Conservation (phyloP, 2,113 vertebrate species). For the Zapus hudsonius region DNA sequence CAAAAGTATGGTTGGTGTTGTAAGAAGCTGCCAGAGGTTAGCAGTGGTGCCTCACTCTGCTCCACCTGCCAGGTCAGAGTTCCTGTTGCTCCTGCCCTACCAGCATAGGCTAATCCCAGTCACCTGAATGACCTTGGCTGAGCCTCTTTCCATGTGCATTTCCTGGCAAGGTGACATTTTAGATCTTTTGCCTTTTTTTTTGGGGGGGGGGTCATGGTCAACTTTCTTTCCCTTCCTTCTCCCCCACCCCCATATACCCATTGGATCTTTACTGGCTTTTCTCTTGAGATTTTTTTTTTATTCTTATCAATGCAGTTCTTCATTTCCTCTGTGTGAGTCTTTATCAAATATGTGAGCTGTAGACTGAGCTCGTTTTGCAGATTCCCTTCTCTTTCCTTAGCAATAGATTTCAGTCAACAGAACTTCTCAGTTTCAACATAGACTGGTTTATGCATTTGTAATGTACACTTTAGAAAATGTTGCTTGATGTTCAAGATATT, state of each 20-base stretch:
- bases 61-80: no score
- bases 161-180: background rate
- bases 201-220: background rate
- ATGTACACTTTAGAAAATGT: background rate
- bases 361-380: no score
- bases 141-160: background rate
- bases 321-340: background rate
- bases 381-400: background rate
- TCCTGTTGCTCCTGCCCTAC: background rate
- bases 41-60: no score
- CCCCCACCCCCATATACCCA: no score
- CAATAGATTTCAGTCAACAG: background rate
- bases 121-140: background rate
- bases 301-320: background rate
- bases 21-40: background rate
- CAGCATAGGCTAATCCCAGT: no score
- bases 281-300: background rate
- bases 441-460: background rate
- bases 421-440: background rate
- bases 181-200: background rate
- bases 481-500: background rate
- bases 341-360: background rate
- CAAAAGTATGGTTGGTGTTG: no score
- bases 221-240: background rate
- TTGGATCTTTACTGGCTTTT: background rate